Evolutionary conservation across 2,113 vertebrate species (phyloP).

Genomic region (Chitala chitala): DNA sequence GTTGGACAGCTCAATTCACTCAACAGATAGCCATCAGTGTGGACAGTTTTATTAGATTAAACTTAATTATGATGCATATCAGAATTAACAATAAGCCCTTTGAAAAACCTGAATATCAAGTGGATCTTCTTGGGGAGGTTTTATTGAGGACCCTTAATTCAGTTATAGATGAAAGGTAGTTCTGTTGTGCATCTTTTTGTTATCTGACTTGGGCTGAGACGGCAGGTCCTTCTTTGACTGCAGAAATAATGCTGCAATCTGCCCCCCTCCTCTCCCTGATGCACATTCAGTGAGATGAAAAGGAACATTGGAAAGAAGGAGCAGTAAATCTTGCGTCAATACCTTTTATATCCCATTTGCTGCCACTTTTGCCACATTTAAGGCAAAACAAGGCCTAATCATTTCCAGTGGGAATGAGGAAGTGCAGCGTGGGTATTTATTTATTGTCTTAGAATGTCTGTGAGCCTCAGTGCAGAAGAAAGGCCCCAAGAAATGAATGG

Average conservation of each 20-base stretch:
- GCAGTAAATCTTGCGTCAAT: neutral
- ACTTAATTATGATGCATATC: neutral
- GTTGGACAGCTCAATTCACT: neutral
- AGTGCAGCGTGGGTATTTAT: neutral
- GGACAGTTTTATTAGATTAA: neutral
- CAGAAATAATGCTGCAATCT: neutral
- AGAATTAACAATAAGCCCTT: conserved; percentile 5
- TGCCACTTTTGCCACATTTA: neutral
- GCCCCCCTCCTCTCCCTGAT: neutral
- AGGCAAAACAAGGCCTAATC: conserved; percentile 3
- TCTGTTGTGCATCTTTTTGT: neutral
- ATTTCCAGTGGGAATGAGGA: neutral
- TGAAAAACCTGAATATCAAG: neutral
- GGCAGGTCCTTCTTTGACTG: neutral
- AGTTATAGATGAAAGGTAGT: conserved; percentile 1
- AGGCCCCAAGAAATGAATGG: neutral
- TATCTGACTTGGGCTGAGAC: neutral
- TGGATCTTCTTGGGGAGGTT: neutral
- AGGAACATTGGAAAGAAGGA: neutral
- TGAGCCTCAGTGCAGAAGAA: neutral
- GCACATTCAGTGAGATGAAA: neutral
- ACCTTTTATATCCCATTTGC: neutral
- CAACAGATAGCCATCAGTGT: neutral
- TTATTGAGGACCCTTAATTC: neutral
- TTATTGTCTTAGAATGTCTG: conserved; percentile 5